These are phyloP conservation scores for Drosophila asahinai DNA, from an alignment of 1,140 invertebrate genomes.

Conservation along the genomic window DNA sequence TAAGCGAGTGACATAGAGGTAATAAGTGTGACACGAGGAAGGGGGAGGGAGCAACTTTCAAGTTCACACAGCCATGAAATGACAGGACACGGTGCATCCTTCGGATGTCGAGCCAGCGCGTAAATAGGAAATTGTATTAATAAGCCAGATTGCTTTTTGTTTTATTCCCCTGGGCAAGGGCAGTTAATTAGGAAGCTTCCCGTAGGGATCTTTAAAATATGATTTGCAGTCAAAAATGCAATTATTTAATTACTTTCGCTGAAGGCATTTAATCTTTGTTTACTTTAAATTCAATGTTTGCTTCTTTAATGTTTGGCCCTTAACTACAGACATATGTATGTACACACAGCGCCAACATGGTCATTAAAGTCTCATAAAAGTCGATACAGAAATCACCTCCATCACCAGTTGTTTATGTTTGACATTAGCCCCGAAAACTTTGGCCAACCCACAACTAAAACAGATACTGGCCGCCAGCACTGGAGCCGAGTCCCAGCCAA, in stretches of 20 bases:
- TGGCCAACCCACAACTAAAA: conserved; percentile 11
- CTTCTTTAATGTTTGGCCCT: neutral
- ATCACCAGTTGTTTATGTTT: conserved; percentile 55
- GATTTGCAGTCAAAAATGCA: neutral
- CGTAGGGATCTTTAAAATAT: neutral
- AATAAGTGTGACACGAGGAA: conserved; percentile 1
- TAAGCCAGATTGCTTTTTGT: conserved; percentile 2
- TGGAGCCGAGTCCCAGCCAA: conserved; percentile 35
- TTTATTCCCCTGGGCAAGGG: neutral
- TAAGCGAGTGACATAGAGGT: conserved; percentile 15
- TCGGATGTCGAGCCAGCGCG: conserved; percentile 24
- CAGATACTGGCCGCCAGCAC: conserved; percentile 22
- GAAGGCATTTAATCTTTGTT: neutral
- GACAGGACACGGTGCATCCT: conserved; percentile 47
- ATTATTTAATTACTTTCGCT: neutral
- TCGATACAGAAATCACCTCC: conserved; percentile 47
- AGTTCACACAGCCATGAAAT: conserved; percentile 72
- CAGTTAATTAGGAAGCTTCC: conserved; percentile 12
- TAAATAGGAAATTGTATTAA: conserved; percentile 45
- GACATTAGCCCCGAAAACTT: conserved; percentile 59
- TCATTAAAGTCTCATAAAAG: conserved; percentile 50
- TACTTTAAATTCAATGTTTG: neutral
- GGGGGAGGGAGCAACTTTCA: conserved; percentile 39
- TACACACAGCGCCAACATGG: neutral
- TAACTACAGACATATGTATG: neutral